phyloP scores from a whole-genome alignment of 2,113 vertebrate genomes.

The Recurvirostra avosetta region DNA sequence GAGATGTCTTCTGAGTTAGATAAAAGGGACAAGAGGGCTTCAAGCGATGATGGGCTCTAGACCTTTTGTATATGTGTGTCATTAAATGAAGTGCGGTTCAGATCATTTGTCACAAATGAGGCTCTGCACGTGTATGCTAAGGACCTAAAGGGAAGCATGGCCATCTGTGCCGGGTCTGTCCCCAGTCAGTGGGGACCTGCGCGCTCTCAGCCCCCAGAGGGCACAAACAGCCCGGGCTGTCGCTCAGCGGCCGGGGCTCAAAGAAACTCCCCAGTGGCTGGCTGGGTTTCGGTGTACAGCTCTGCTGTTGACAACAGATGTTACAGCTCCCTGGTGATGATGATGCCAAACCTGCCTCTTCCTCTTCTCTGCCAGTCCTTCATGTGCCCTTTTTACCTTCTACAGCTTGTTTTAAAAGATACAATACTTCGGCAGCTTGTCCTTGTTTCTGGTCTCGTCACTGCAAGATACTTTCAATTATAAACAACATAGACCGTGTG shows the following conservation, averaged over 20 bases:
- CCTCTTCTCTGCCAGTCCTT: not conserved
- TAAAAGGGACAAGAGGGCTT: not conserved
- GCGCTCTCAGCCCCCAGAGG: too few relatives aligned
- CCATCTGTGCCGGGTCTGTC: not conserved
- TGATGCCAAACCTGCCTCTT: not conserved
- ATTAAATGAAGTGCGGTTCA: not conserved
- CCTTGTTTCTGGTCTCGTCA: not conserved
- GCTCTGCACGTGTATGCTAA: not conserved
- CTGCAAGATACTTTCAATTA: not conserved
- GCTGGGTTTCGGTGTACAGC: not conserved
- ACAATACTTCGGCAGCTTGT: not conserved
- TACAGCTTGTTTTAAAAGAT: not conserved
- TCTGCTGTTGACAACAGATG: not conserved
- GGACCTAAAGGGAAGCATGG: not conserved
- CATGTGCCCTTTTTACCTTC: not conserved
- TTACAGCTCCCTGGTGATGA: not conserved
- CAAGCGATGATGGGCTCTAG: not conserved
- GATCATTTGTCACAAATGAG: not conserved
- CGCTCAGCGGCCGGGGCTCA: not conserved
- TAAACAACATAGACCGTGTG: not conserved
- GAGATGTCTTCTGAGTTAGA: not conserved
- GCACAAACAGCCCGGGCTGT: not conserved
- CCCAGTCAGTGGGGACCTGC: not conserved
- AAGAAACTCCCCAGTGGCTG: not conserved
- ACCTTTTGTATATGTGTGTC: too few relatives aligned